Percentiles rank a stretch among this genome's conserved stretches.
Conservation (phyloP, 2,113 vertebrate species). For the Rhea americana region DNA sequence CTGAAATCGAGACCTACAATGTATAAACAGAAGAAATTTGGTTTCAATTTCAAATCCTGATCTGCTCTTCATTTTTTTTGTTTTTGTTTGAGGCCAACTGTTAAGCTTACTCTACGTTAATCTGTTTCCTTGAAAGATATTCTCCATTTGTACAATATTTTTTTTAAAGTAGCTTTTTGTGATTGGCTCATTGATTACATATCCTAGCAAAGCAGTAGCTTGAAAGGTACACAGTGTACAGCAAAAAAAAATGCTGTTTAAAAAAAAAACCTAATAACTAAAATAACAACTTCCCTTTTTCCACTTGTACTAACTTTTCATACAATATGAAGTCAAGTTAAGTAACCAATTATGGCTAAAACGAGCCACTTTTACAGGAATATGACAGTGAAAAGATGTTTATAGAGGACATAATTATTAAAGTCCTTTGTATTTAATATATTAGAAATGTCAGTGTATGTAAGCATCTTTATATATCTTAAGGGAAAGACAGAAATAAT, state of each 20-base stretch:
- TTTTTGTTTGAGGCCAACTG: not conserved
- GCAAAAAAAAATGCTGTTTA: not conserved
- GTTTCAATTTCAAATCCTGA: not conserved
- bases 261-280: not conserved
- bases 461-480: slow-evolving; percentile 29
- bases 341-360: not conserved
- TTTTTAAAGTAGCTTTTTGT: not conserved
- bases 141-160: not conserved
- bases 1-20: not conserved
- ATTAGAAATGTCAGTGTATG: not conserved
- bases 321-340: not conserved
- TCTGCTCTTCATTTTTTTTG: not conserved
- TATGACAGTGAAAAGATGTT: not conserved
- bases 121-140: not conserved
- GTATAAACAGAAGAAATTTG: not conserved
- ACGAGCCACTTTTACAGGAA: not conserved
- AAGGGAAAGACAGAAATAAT: slow-evolving; percentile 36
- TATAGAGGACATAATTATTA: not conserved
- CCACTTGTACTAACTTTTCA: not conserved
- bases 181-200: not conserved
- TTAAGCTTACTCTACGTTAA: not conserved
- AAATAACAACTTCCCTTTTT: not conserved
- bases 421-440: not conserved
- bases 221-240: not conserved
- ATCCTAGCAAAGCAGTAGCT: not conserved